A percentile compares a stretch with the other conserved stretches of the same genome.
phyloP scores from a whole-genome alignment of 2,797 vertebrate genomes.

The Cheirogaleus major region DNA sequence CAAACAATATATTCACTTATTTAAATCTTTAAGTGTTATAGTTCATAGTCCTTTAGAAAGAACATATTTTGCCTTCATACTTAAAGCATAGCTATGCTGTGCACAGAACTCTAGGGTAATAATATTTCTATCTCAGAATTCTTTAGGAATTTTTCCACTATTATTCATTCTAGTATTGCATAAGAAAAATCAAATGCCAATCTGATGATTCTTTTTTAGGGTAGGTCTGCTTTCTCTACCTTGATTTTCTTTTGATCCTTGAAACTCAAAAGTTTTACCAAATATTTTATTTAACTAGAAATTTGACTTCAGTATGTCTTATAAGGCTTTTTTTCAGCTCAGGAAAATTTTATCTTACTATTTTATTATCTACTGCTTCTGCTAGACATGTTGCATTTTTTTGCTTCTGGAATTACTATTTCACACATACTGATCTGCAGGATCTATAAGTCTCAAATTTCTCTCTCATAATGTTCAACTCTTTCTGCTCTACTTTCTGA shows the following conservation, averaged over 20 bases:
- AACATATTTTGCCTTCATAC: neutral
- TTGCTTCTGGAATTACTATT: constrained; percentile 16
- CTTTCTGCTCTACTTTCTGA: constrained; percentile 12
- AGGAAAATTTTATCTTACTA: neutral
- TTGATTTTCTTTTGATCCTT: constrained; percentile 36
- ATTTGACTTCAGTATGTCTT: neutral
- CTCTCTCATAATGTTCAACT: constrained; percentile 9
- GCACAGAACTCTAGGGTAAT: neutral
- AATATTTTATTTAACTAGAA: constrained; percentile 28
- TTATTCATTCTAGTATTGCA: neutral
- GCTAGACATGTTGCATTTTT: neutral
- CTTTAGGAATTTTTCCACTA: neutral
- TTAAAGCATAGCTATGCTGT: neutral
- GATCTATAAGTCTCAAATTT: constrained; percentile 17
- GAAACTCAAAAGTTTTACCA: constrained; percentile 2
- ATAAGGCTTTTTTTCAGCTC: neutral
- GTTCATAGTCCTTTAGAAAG: neutral
- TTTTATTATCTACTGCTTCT: constrained; percentile 39
- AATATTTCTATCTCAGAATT: neutral
- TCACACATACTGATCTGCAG: neutral
- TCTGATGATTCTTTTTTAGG: neutral
- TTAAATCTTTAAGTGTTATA: neutral
- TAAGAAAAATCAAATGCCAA: neutral
- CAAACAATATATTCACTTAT: neutral
- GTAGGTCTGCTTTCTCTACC: neutral